Evolutionary conservation across 2,888 invertebrate genomes (phyloP), one percentile per base, ranked within the genome.

Genomic region (Pterostichus niger): DNA sequence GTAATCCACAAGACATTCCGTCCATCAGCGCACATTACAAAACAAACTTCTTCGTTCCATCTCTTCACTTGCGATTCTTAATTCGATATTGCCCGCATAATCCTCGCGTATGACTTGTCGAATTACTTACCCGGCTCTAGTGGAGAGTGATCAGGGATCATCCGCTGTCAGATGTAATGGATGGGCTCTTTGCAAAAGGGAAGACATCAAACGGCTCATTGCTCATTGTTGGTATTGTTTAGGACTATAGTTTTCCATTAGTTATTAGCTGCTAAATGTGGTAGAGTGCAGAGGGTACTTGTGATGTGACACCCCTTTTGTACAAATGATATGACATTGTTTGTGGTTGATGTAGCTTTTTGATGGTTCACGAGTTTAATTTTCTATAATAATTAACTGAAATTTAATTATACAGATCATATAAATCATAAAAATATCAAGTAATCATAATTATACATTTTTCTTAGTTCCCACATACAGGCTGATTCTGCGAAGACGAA

Each of bases 71-170:
- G 68, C 44, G 44, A 71, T 71, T 71, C 68, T 44, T 71, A 71
- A 40, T 71, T 71, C 44, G 68, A 71, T 71, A 71, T 71, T 17
- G 44, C 68, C 68, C 68, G 68, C 68, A 71, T 71, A 40, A 31
- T 71, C 68, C 40, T 10, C 13, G 13, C 40, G 68, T 71, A 71
- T 71, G 68, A 71, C 68, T 71, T 71, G 68, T 71, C 68, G 68
- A 71, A 71, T 71, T 71, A 71, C 68, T 44, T 71, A 71, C 15
- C 17, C 10, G 68, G 68, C 17, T 71, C 11, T 10, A 24, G 24
- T 24, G 24, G 2, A 24, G 15, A 44, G 11, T 9, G 61, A 13
- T 40, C 44, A 17, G 13, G 40, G 68, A 71, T 71, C 68, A 71
- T 10, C 17, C 17, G 40, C 15, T 71, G 68, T 15, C 68, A 46